Evolutionary conservation across 2,888 invertebrate genomes (phyloP).

Genomic region (Protula sp.): DNA sequence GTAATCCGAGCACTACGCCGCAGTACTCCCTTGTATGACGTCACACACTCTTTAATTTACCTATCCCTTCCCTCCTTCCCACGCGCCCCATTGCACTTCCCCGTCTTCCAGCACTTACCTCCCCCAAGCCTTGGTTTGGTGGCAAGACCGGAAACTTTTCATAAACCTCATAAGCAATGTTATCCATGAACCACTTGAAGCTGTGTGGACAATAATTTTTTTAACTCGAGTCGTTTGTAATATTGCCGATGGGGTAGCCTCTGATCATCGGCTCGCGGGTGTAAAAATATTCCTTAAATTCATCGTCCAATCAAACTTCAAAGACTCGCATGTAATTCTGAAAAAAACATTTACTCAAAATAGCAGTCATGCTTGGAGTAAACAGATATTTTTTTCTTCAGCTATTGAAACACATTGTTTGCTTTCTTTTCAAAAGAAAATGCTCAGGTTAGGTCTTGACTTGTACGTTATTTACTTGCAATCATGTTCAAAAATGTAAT

Average conservation of each 20-base stretch:
- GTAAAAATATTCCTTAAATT: conserved; percentile 94
- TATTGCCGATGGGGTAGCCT: conserved; percentile 47
- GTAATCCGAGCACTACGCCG: too few species aligned
- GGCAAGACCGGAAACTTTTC: conserved; percentile 92
- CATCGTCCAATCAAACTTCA: conserved; percentile 98
- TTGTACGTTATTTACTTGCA: too few species aligned
- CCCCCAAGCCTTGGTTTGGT: conserved; percentile 91
- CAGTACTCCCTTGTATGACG: too few species aligned
- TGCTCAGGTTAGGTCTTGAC: too few species aligned
- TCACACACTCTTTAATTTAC: too few species aligned
- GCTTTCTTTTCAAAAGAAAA: too few species aligned
- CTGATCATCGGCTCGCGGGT: conserved; percentile 62
- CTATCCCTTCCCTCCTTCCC: too few species aligned
- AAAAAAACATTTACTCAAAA: too few species aligned
- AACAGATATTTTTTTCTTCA: background rate
- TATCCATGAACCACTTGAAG: conserved; percentile 95
- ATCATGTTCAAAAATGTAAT: too few species aligned
- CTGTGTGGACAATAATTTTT: conserved; percentile 81
- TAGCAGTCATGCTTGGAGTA: background rate
- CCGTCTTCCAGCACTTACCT: conserved; percentile 61
- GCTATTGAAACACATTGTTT: too few species aligned
- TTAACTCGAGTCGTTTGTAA: conserved; percentile 71
- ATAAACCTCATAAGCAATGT: conserved; percentile 85
- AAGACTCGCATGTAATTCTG: conserved; percentile 92
- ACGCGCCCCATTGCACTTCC: too few species aligned